Conservation (phyloP, 2,113 vertebrate species). For the Phasianus colchicus region DNA sequence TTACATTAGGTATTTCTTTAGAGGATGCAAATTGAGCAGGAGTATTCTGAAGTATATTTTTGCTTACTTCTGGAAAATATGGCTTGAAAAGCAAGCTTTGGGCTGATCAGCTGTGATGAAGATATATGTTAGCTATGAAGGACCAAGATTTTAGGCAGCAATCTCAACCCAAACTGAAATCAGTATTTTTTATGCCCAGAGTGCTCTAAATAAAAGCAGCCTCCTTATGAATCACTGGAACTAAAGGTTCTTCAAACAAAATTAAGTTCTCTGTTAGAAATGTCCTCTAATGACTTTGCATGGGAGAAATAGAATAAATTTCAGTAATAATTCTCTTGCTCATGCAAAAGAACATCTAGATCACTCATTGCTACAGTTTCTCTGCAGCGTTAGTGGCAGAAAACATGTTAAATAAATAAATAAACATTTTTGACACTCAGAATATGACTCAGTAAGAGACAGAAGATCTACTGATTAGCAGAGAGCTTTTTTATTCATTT, state of each 20-base stretch:
- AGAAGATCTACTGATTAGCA: background rate
- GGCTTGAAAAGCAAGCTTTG: background rate
- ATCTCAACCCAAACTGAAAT: background rate
- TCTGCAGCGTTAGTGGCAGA: background rate
- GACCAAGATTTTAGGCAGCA: background rate
- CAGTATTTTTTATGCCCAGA: background rate
- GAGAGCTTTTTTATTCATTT: background rate
- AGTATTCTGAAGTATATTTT: background rate
- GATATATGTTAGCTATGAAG: background rate
- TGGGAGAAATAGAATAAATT: background rate
- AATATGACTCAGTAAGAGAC: constrained; percentile 6
- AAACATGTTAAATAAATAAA: background rate
- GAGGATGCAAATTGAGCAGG: background rate
- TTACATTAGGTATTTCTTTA: background rate
- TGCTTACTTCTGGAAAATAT: background rate
- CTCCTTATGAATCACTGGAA: background rate
- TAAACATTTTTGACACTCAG: background rate
- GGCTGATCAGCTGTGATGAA: background rate
- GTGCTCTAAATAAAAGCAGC: background rate
- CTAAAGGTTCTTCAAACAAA: background rate
- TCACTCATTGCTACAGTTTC: background rate
- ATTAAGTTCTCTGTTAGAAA: background rate
- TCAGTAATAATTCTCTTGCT: background rate
- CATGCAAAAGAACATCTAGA: background rate
- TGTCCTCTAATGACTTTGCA: background rate